Evolutionary conservation across 2,888 invertebrate genomes (phyloP), one percentile per base, ranked within the genome.

Genomic region (Eumacrocentrus americanus): DNA sequence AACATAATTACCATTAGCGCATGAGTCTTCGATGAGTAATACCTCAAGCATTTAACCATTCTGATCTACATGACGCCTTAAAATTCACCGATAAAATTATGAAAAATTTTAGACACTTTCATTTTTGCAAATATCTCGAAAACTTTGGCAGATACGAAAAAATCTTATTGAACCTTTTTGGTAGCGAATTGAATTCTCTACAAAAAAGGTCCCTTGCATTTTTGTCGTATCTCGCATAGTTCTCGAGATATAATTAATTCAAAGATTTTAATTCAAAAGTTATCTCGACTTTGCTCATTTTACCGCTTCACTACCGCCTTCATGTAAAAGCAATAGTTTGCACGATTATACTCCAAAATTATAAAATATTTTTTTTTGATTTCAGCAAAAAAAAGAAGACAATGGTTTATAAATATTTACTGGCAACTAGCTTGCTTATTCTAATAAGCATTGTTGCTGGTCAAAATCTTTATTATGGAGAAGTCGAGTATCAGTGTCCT

Each of bases 401-500:
- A 20, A 50, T 40, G 42, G 34, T 12, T 35, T 22, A 7, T n/a
- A 29, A 9, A 42, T 18, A 29, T 42, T 29, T 16, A 6, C 47
- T 60, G n/a, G 50, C 56, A 6, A n/a, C 52, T 34, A 50, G 60
- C 20, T 18, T 64, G 5, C 12, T 44, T 1, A 34, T 46, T 3
- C 47, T 60, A 1, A 9, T 59, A 20, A 34, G 60, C 1, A 6
- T 59, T 5, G 50, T 12, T 25, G 6, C 40, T 9, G 66, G 73
- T 14, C 77, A 80, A 65, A 72, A 72, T 47, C 2, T 64, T n/a
- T 70, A 65, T 11, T 71, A 73, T 53, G 73, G 69, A 12, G 72
- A 78, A 4, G 23, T 55, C 11, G 61, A 67, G 20, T 70, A 71
- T 44, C 72, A 83, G 73, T 97, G 97, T 81, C 96, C 95, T 0